phyloP scores from a whole-genome alignment of 1,140 invertebrate genomes.

The Dolichoris vasculosae region DNA sequence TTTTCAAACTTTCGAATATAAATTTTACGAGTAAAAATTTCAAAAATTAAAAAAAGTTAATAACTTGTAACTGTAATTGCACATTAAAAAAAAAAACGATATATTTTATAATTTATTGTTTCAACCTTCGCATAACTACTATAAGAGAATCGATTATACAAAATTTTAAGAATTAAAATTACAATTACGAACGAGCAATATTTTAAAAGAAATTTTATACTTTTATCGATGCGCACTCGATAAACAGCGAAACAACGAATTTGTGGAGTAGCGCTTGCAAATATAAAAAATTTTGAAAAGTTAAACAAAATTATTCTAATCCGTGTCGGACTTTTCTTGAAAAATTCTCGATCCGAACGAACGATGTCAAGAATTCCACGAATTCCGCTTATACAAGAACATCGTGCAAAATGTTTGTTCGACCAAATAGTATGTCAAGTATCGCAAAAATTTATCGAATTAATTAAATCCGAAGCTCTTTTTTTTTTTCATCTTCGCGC shows the following conservation, averaged over 20 bases:
- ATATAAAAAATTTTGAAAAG: not conserved
- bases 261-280: too few species aligned
- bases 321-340: not conserved
- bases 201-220: not conserved
- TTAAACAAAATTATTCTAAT: not conserved
- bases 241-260: too few species aligned
- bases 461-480: slow-evolving; percentile 32
- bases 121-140: not conserved
- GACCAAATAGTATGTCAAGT: slow-evolving; percentile 10
- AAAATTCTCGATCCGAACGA: not conserved
- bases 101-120: not conserved
- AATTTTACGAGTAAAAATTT: not conserved
- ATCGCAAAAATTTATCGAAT: slow-evolving; percentile 33
- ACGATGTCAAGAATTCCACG: not conserved
- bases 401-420: slow-evolving; percentile 25
- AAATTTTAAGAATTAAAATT: not conserved
- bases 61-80: not conserved
- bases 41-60: not conserved
- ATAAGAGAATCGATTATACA: not conserved
- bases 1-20: not conserved
- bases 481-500: not conserved
- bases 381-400: not conserved
- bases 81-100: not conserved
- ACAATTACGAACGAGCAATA: not conserved
- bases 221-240: not conserved